Base-by-base conservation (phyloP, 2,888 invertebrate genomes). In the Corbicula japonica region DNA sequence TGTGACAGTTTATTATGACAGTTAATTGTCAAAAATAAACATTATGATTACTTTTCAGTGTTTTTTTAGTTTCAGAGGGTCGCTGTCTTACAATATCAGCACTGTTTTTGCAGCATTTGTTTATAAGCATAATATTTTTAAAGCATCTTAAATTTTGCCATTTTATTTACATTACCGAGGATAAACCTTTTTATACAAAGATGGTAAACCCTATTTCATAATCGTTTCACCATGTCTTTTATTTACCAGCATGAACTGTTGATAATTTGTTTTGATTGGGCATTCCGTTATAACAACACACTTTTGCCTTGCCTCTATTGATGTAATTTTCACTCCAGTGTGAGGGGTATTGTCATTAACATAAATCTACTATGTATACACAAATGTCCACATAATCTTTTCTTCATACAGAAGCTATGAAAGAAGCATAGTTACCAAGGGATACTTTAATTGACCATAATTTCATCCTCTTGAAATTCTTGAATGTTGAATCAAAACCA, bases 201-300 rank as follows among this genome's bases (percentile, higher is more conserved):
- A 69, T 58, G 69, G 44, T 69, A 46, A 58, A 34, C 30, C 58
- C 23, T n/a, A 15, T 15, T 32, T 21, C 41, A 54, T 58, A 44
- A 58, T 58, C 38, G 41, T 54, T 41, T 8, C 28, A n/a, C 34
- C 35, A 32, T 34, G 23, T 38, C 26, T 58, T 68, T 71, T 75
- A 60, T 65, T 15, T 21, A 50, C 41, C 41, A 65, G 70, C 60
- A 70, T 18, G 52, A 26, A 34, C 48, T 65, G 65, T 46, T 52
- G 69, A 66, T 79, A 74, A 70, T 74, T 70, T 79, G 74, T 79
- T 79, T 74, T 75, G 32, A 71, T 70, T 74, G 50, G 70, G 30
- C 58, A 65, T 79, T 75, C 44, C 23, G 63, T 32, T 70, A 73
- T 46, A 71, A 65, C 63, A 79, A 79, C 65, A 74, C 60, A 35